Conservation (phyloP, 1,140 invertebrate genomes). For the Bombus difficillimus region DNA sequence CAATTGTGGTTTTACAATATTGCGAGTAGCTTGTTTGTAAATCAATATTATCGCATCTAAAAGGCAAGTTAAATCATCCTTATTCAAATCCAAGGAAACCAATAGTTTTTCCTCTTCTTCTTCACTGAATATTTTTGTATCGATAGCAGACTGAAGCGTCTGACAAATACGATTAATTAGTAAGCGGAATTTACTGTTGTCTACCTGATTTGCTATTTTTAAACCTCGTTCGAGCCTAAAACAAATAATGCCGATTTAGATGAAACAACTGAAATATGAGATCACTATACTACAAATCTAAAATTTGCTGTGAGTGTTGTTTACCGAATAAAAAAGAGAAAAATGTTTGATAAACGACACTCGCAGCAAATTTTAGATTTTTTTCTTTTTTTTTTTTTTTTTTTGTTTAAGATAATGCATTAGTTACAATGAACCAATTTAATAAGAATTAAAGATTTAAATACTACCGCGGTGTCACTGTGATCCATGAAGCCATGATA, state of each 20-base stretch:
- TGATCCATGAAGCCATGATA: constrained; percentile 42
- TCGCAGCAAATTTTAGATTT: too few species aligned
- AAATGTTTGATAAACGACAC: too few species aligned
- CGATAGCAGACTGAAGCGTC: constrained; percentile 59
- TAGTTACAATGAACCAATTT: background rate
- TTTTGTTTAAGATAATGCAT: background rate
- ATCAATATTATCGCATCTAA: constrained; percentile 72
- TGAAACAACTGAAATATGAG: background rate
- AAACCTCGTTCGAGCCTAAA: constrained; percentile 72
- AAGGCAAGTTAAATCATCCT: constrained; percentile 68
- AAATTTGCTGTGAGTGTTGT: background rate
- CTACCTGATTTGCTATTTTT: constrained; percentile 68
- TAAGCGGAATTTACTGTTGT: constrained; percentile 76
- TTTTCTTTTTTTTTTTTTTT: too few species aligned
- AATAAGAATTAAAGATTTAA: constrained; percentile 7
- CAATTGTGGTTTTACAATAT: constrained; percentile 65
- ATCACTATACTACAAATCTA: background rate
- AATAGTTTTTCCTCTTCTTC: constrained; percentile 78
- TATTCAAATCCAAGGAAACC: constrained; percentile 72
- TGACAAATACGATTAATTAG: constrained; percentile 76
- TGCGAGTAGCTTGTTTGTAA: constrained; percentile 74
- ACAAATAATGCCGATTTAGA: background rate
- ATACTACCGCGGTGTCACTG: constrained; percentile 47
- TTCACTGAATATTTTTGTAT: constrained; percentile 71
- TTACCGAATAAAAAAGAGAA: background rate